Conservation (phyloP, 2,113 vertebrate genomes). For the Sminthopsis crassicaudata region DNA sequence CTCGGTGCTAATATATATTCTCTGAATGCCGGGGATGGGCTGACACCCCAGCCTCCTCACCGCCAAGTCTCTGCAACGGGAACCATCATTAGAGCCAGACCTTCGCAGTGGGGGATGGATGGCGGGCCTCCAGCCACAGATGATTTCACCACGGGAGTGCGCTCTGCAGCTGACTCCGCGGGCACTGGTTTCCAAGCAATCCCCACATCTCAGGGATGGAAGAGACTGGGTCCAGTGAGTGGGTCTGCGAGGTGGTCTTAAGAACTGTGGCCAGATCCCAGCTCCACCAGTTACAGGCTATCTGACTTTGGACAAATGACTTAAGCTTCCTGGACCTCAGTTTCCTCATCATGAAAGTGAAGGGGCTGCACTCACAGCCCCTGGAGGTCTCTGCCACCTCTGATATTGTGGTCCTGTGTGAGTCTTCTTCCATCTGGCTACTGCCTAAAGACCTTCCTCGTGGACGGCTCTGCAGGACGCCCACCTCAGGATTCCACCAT, state of each 20-base stretch:
- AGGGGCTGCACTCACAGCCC: too few species aligned
- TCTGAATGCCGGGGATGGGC: conserved; percentile 6
- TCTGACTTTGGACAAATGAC: background rate
- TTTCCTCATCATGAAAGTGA: background rate
- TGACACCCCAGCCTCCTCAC: background rate
- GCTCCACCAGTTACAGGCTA: background rate
- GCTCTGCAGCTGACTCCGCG: background rate
- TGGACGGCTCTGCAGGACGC: background rate
- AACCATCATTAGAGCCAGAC: too few species aligned
- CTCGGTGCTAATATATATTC: background rate
- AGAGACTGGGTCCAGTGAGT: background rate
- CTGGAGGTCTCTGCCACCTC: background rate
- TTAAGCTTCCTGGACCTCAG: background rate
- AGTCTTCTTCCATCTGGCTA: background rate
- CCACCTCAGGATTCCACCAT: too few species aligned
- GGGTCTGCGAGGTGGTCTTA: rapidly evolving
- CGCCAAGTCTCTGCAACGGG: background rate
- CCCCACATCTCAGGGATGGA: background rate
- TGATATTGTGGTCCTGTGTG: too few species aligned
- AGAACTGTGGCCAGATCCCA: background rate
- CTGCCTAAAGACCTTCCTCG: background rate
- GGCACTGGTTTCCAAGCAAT: background rate
- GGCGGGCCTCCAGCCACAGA: background rate
- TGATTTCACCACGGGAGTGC: background rate
- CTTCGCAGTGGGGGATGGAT: background rate